These are phyloP conservation scores for Sula dactylatra DNA, from an alignment of 2,113 vertebrate genomes.

Conservation along the genomic window DNA sequence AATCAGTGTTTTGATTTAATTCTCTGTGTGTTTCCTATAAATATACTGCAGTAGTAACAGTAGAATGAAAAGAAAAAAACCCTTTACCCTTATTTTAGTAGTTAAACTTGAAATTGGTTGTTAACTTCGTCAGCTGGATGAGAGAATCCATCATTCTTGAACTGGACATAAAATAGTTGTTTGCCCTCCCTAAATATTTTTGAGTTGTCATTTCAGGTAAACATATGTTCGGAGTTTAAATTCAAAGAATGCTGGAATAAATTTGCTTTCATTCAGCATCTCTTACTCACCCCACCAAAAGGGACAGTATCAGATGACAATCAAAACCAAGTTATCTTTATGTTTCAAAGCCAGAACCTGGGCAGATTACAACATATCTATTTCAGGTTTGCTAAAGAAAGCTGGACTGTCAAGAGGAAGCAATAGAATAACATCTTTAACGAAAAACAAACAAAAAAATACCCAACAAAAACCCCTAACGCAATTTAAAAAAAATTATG, in stretches of 20 bases:
- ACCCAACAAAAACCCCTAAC: no score
- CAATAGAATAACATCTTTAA: neutral
- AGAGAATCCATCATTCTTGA: neutral
- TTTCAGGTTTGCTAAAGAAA: neutral
- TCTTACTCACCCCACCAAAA: neutral
- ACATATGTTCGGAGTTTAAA: neutral
- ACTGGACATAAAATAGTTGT: neutral
- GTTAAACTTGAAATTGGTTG: conserved; percentile 26
- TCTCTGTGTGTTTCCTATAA: conserved; percentile 52
- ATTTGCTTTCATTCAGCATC: neutral
- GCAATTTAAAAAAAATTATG: neutral
- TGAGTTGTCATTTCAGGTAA: conserved; percentile 6
- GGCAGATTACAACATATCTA: neutral
- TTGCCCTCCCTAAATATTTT: neutral
- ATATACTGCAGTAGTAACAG: conserved; percentile 11
- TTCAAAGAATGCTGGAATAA: conserved; percentile 7
- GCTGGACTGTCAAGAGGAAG: neutral
- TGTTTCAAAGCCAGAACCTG: neutral
- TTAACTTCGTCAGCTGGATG: conserved; percentile 4
- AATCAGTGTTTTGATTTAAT: conserved; percentile 91
- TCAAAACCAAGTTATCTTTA: neutral
- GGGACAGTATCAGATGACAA: neutral
- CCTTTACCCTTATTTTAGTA: conserved; percentile 11
- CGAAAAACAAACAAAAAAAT: neutral
- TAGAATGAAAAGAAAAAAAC: conserved; percentile 9